phyloP scores from a whole-genome alignment of 2,888 invertebrate genomes.

The Ichneumon xanthorius region DNA sequence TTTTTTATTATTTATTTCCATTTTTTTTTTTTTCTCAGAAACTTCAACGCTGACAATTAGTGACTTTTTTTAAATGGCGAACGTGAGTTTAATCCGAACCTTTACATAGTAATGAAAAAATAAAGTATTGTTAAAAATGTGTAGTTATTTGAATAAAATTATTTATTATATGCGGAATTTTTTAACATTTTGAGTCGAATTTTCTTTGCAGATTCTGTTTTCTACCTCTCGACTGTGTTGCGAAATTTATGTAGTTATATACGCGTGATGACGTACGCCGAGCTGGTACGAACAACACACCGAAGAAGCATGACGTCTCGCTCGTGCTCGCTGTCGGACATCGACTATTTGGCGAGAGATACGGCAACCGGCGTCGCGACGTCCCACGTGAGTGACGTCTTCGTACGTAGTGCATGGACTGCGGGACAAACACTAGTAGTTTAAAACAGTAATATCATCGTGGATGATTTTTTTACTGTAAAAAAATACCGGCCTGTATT shows the following conservation, averaged over 20 bases:
- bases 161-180: neutral
- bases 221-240: constrained; percentile 4
- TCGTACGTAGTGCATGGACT: constrained; percentile 10
- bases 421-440: neutral
- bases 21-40: too few species aligned
- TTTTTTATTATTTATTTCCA: too few species aligned
- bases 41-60: too few species aligned
- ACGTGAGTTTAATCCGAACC: too few species aligned
- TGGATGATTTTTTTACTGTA: constrained; percentile 38
- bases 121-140: too few species aligned
- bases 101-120: too few species aligned
- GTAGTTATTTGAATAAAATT: too few species aligned
- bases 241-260: constrained; percentile 7
- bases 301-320: constrained; percentile 27
- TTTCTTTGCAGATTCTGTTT: neutral
- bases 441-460: constrained; percentile 23
- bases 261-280: constrained; percentile 21
- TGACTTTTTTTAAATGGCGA: neutral
- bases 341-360: constrained; percentile 51
- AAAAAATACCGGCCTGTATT: neutral
- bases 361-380: constrained; percentile 25
- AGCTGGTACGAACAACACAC: neutral
- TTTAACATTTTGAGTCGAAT: neutral
- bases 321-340: neutral
- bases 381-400: constrained; percentile 45